Conservation (phyloP, 2,113 vertebrate genomes). For the Onychostruthus taczanowskii region DNA sequence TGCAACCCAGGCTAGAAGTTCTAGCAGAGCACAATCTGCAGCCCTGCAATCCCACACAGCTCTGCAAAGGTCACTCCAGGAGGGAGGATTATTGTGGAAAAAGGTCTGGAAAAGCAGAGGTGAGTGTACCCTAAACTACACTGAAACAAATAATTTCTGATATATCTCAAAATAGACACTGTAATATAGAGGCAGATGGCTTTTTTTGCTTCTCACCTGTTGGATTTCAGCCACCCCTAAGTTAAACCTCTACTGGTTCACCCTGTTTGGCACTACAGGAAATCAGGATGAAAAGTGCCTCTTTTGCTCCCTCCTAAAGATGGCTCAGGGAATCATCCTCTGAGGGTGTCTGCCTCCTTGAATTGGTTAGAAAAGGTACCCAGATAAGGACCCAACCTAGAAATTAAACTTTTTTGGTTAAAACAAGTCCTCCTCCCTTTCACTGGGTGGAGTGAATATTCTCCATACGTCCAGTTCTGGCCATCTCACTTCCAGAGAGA, state of each 20-base stretch:
- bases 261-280: neutral
- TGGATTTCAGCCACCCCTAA: neutral
- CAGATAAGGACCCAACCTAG: neutral
- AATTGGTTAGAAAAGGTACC: neutral
- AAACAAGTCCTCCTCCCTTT: neutral
- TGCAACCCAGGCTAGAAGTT: constrained; percentile 36
- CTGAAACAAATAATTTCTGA: neutral
- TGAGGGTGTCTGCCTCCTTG: neutral
- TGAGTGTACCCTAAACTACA: neutral
- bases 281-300: neutral
- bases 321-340: neutral
- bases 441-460: neutral
- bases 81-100: neutral
- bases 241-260: neutral
- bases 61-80: neutral
- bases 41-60: neutral
- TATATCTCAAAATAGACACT: neutral
- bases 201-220: neutral
- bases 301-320: neutral
- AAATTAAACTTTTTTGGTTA: neutral
- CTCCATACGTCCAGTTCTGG: neutral
- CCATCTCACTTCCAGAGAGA: neutral
- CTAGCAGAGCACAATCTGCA: neutral
- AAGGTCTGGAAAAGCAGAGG: neutral
- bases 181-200: neutral